Percentiles rank a stretch among this genome's conserved stretches.
Evolutionary conservation across 2,888 invertebrate species (phyloP).

Genomic region (Gymnosoma rotundatum): DNA sequence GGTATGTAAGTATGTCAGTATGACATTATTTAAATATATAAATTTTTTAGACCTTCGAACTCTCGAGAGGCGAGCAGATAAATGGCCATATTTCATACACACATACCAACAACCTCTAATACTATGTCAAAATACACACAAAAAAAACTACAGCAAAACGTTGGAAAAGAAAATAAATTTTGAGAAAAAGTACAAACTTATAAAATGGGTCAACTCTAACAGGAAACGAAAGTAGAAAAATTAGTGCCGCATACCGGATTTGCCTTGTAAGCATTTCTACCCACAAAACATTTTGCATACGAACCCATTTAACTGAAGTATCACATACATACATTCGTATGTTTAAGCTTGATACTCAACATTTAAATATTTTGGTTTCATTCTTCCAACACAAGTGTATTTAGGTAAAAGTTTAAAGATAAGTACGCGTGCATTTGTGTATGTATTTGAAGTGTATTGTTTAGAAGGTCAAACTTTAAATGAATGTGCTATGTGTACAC

Average conservation of each 20-base stretch:
- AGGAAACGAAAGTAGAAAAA: constrained; percentile 65
- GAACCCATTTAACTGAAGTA: constrained; percentile 10
- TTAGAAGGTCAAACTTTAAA: constrained; percentile 54
- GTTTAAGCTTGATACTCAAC: constrained; percentile 23
- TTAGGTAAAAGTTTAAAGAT: not conserved
- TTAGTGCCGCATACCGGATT: constrained; percentile 67
- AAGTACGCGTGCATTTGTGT: not conserved
- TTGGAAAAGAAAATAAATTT: constrained; percentile 6
- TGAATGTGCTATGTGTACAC: not conserved
- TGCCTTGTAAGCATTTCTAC: constrained; percentile 69
- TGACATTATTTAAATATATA: constrained; percentile 18
- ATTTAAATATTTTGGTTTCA: constrained; percentile 7
- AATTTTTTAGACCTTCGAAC: constrained; percentile 31
- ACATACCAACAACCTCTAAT: constrained; percentile 14
- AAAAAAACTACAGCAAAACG: constrained; percentile 3
- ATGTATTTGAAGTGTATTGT: constrained; percentile 5
- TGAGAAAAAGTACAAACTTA: constrained; percentile 30
- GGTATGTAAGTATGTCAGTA: not conserved
- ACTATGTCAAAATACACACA: constrained; percentile 42
- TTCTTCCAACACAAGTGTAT: not conserved
- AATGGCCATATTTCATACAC: constrained; percentile 55
- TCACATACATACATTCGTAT: constrained; percentile 10
- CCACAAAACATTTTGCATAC: constrained; percentile 43
- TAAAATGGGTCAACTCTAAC: constrained; percentile 50
- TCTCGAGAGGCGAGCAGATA: constrained; percentile 63